Evolutionary conservation across 2,113 vertebrate species (phyloP).

Genomic region (Dromaius novaehollandiae): DNA sequence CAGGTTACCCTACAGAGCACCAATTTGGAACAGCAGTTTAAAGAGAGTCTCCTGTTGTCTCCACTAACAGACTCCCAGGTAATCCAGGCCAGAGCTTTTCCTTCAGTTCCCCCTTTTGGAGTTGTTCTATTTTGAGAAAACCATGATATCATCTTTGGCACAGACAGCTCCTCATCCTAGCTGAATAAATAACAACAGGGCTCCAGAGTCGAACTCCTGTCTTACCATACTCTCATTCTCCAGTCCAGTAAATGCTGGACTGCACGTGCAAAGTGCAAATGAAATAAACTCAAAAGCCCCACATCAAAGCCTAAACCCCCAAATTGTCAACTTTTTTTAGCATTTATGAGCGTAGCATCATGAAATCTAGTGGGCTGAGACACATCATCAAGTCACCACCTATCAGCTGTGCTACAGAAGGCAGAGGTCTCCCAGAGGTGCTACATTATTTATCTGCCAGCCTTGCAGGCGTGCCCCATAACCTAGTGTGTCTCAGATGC

Average conservation of each 20-base stretch:
- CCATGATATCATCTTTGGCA: neutral
- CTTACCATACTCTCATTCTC: neutral
- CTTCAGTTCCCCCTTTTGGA: neutral
- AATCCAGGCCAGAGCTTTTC: neutral
- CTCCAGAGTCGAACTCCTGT: neutral
- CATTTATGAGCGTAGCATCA: too few relatives aligned
- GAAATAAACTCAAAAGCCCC: neutral
- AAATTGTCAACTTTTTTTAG: neutral
- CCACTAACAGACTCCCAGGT: neutral
- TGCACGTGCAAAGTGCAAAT: neutral
- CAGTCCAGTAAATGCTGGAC: neutral
- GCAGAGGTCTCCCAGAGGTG: too few relatives aligned
- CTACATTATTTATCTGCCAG: too few relatives aligned
- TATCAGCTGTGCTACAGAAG: neutral
- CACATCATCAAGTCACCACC: too few relatives aligned
- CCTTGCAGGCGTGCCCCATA: too few relatives aligned
- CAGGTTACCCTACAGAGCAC: neutral
- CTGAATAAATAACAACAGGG: neutral
- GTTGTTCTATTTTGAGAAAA: neutral
- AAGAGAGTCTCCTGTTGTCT: neutral
- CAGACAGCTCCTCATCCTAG: neutral
- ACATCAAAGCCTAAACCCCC: neutral
- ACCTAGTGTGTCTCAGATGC: neutral
- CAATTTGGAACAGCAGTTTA: neutral
- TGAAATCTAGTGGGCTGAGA: too few relatives aligned